phyloP scores from a whole-genome alignment of 2,888 invertebrate genomes.

The Cryptocephalus primarius region DNA sequence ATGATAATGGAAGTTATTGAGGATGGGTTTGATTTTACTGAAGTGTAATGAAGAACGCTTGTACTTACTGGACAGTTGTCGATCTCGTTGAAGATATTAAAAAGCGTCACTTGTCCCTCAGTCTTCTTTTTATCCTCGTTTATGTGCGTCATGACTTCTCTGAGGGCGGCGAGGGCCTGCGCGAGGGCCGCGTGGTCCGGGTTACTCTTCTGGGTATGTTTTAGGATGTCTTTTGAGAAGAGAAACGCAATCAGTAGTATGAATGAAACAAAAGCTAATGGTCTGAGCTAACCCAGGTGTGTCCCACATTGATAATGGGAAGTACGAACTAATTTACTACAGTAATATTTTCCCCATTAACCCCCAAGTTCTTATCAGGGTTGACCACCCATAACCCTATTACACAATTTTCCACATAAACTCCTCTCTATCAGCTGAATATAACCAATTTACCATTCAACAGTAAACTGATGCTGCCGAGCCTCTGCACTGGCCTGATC shows the following conservation, averaged over 20 bases:
- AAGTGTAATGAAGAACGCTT: too few species aligned
- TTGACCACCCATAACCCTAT: too few species aligned
- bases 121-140: slow-evolving; percentile 97
- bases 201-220: slow-evolving; percentile 80
- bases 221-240: slow-evolving; percentile 64
- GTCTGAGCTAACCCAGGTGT: too few species aligned
- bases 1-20: slow-evolving; percentile 1
- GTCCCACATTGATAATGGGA: too few species aligned
- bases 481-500: slow-evolving; percentile 94
- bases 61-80: slow-evolving; percentile 85
- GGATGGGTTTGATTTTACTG: not conserved
- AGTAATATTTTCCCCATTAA: too few species aligned
- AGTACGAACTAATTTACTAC: too few species aligned
- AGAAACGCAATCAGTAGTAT: not conserved
- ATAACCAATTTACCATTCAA: slow-evolving; percentile 62
- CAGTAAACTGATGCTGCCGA: slow-evolving; percentile 91
- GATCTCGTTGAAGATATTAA: slow-evolving; percentile 96
- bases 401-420: too few species aligned
- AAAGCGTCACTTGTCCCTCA: slow-evolving; percentile 90
- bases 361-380: too few species aligned
- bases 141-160: slow-evolving; percentile 91
- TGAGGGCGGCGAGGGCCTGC: slow-evolving; percentile 75
- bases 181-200: slow-evolving; percentile 79
- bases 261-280: too few species aligned
- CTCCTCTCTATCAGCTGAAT: too few species aligned